phyloP scores from a whole-genome alignment of 2,888 invertebrate species.

The Blastobasis adustella region DNA sequence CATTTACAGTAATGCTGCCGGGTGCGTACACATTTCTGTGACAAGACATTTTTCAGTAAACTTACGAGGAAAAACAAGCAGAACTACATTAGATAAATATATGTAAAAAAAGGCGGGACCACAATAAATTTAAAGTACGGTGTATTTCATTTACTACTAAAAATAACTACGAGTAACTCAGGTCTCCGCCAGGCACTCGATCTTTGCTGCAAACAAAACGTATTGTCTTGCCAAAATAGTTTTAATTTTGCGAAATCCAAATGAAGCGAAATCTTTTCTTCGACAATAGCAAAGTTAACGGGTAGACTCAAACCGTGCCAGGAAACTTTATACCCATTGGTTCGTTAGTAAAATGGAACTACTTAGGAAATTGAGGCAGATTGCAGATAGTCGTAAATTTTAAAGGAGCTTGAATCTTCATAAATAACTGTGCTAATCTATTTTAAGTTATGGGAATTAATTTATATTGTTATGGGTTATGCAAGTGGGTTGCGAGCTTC shows the following conservation, averaged over 20 bases:
- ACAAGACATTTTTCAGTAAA: no score
- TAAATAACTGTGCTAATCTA: background rate
- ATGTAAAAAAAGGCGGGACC: no score
- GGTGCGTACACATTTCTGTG: no score
- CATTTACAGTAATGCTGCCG: no score
- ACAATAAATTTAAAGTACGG: no score
- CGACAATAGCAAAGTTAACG: slow-evolving; percentile 17
- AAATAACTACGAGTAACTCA: no score
- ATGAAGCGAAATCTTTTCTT: slow-evolving; percentile 30
- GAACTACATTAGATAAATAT: no score
- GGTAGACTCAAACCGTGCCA: slow-evolving; percentile 31
- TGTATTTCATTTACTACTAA: no score
- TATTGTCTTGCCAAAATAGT: slow-evolving; percentile 37
- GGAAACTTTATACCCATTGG: slow-evolving; percentile 41
- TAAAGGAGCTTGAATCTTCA: slow-evolving; percentile 1
- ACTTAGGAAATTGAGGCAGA: slow-evolving; percentile 46
- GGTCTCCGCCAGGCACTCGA: no score
- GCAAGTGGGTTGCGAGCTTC: background rate
- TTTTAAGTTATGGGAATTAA: background rate
- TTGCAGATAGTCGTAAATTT: slow-evolving; percentile 26
- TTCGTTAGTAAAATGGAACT: slow-evolving; percentile 43
- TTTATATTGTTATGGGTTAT: background rate
- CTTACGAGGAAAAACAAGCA: no score
- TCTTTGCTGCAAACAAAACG: no score
- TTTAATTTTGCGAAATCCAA: slow-evolving; percentile 35